phyloP scores from a whole-genome alignment of 2,888 invertebrate genomes.

The Epinotia demarniana region DNA sequence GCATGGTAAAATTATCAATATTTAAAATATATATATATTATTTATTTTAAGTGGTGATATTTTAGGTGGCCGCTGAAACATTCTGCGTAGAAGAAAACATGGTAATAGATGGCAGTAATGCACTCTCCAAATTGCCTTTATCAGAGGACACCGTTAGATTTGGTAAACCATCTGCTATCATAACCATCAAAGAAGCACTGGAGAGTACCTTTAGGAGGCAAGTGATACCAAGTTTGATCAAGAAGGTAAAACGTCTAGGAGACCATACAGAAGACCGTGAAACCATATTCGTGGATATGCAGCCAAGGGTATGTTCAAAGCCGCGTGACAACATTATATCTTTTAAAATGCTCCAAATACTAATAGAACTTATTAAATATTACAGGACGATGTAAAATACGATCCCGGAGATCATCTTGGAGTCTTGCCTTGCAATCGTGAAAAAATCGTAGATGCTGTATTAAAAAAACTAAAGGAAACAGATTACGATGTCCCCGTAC shows the following conservation, averaged over 20 bases:
- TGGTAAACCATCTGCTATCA: constrained; percentile 75
- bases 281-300: constrained; percentile 86
- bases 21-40: no score
- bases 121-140: constrained; percentile 89
- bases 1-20: no score
- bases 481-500: constrained; percentile 88
- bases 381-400: constrained; percentile 86
- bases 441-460: constrained; percentile 91
- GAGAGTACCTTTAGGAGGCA: constrained; percentile 70
- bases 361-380: constrained; percentile 39
- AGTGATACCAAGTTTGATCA: constrained; percentile 81
- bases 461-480: constrained; percentile 88
- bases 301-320: constrained; percentile 69
- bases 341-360: neutral
- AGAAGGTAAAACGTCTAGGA: constrained; percentile 84
- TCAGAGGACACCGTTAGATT: constrained; percentile 90
- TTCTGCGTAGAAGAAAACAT: constrained; percentile 96
- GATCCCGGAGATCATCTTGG: constrained; percentile 97
- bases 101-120: constrained; percentile 91
- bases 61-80: constrained; percentile 94
- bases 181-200: constrained; percentile 64
- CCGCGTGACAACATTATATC: neutral
- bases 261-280: constrained; percentile 81
- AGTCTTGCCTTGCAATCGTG: constrained; percentile 93
- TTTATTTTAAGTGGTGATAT: constrained; percentile 7